phyloP scores from a whole-genome alignment of 2,888 invertebrate genomes.

The Pterobdella sp. region DNA sequence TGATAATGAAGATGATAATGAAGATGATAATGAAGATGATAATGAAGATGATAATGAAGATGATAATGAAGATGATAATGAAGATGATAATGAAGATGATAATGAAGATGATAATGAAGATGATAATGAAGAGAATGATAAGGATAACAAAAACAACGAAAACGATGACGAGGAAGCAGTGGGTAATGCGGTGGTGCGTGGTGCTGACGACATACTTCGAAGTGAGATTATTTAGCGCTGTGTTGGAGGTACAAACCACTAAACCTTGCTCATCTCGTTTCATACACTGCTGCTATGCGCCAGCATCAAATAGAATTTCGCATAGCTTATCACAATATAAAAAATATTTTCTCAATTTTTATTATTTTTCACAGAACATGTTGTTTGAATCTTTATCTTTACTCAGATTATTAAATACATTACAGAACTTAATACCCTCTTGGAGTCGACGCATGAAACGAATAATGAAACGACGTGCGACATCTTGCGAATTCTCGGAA shows the following conservation, averaged over 20 bases:
- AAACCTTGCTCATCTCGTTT: too few relatives aligned
- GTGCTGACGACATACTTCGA: background rate
- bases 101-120: background rate
- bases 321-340: too few relatives aligned
- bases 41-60: conserved; percentile 13
- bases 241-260: too few relatives aligned
- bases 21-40: conserved; percentile 11
- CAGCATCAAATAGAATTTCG: too few relatives aligned
- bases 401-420: too few relatives aligned
- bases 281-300: too few relatives aligned
- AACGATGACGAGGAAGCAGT: background rate
- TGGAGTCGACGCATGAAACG: too few relatives aligned
- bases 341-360: too few relatives aligned
- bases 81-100: background rate
- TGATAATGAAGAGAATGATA: background rate
- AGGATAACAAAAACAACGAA: background rate
- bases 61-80: conserved; percentile 7
- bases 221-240: too few relatives aligned
- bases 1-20: conserved; percentile 2
- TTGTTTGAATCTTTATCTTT: too few relatives aligned
- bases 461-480: background rate
- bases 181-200: background rate
- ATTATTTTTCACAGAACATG: too few relatives aligned
- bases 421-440: too few relatives aligned
- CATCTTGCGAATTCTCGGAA: background rate